Percentiles rank a stretch among this genome's conserved stretches.
These are phyloP conservation scores for Tetrapedia diversipes DNA, from an alignment of 2,888 invertebrate genomes.

Conservation along the genomic window DNA sequence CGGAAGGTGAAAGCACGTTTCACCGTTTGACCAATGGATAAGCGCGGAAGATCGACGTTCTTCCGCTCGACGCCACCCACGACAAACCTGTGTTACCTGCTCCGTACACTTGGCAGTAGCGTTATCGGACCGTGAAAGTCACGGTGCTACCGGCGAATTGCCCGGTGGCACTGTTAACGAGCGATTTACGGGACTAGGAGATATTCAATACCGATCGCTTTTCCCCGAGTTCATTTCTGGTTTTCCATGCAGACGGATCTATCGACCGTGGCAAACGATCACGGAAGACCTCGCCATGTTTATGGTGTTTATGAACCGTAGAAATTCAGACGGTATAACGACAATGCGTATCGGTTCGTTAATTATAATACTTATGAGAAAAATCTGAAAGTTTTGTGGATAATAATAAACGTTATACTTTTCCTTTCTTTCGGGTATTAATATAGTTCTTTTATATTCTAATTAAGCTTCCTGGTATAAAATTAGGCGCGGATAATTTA, in stretches of 20 bases:
- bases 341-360: neutral
- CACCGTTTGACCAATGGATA: conserved; percentile 63
- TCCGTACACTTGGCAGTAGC: conserved; percentile 44
- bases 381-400: too few species aligned
- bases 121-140: conserved; percentile 62
- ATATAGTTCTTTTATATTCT: too few species aligned
- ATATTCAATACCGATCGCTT: neutral
- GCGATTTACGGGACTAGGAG: conserved; percentile 29
- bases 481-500: too few species aligned
- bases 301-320: neutral
- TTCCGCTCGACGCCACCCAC: conserved; percentile 50
- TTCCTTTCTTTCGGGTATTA: neutral
- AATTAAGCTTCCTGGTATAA: too few species aligned
- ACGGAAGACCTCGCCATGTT: conserved; percentile 5
- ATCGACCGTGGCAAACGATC: conserved; percentile 15
- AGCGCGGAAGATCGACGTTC: conserved; percentile 56
- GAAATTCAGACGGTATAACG: neutral
- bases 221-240: conserved; percentile 21
- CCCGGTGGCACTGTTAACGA: conserved; percentile 17
- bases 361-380: too few species aligned
- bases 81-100: neutral
- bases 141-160: conserved; percentile 29
- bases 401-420: neutral
- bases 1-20: conserved; percentile 67
- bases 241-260: neutral